Evolutionary conservation across 2,888 invertebrate species (phyloP), one percentile per base, ranked within the genome.

Genomic region (Lasioglossum lativentre): DNA sequence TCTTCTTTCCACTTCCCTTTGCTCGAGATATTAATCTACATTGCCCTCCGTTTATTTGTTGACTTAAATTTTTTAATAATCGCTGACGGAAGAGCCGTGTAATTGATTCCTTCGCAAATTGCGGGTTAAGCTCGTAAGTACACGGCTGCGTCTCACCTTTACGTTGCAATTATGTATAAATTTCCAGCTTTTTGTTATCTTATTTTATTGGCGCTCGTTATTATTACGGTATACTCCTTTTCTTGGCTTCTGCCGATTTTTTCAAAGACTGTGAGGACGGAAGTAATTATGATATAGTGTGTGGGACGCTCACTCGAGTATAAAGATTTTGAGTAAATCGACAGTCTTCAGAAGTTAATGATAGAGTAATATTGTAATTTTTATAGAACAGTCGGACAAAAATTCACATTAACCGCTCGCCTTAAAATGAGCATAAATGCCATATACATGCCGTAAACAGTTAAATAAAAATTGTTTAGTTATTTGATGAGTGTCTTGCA

Each of bases 61-160:
- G 10, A 66, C 19, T 34, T 4, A 4, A 66, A 66, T 66, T 34
- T 66, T 66, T 66, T 10, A 34, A 34, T 66, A 66, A 66, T 34
- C 66, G 34, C 34, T 4, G 66, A 66, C 30, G 34, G 19, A 34
- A 66, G 66, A 66, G 30, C 19, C 19, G 66, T 23, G 34, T 66
- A 66, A 66, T 66, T 66, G 66, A 66, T 66, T 34, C 30, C 8
- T 23, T 34, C 66, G 34, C 19, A 66, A 66, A 66, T 66, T 66
- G 23, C 34, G 10, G 66, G 34, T 66, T 66, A 34, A 19, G 8
- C 19, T 34, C 10, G 4, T 66, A 34, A 66, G 34, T 23, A 23
- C 66, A 66, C 34, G 16, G 16, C 0, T 63, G 27, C 63, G 30
- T 0, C 4, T 30, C 63, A 63, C 63, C 30, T 34, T 34, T 66